Conservation (phyloP, 2,113 vertebrate species). For the Petrocephalus zakoni region DNA sequence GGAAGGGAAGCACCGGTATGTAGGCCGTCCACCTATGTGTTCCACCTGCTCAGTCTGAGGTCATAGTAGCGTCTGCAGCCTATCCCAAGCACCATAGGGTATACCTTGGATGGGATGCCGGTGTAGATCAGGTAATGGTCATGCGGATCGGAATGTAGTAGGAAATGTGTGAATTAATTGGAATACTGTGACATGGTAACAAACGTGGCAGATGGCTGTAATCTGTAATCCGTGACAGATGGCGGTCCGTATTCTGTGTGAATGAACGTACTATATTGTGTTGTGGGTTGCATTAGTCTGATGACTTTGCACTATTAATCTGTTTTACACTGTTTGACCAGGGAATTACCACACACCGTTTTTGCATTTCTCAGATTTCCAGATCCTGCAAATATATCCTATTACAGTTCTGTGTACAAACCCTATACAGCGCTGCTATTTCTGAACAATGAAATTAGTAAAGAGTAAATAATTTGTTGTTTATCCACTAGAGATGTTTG, state of each 20-base stretch:
- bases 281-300: slow-evolving; percentile 2
- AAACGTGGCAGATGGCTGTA: neutral
- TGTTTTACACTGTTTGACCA: neutral
- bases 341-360: neutral
- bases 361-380: slow-evolving; percentile 6
- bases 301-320: slow-evolving; percentile 7
- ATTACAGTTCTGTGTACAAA: neutral
- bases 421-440: neutral
- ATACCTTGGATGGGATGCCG: neutral
- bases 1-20: neutral
- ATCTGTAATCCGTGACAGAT: slow-evolving; percentile 7
- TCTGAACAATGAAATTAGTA: neutral
- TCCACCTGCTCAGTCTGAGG: neutral
- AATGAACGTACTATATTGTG: slow-evolving; percentile 14
- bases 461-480: neutral
- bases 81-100: neutral
- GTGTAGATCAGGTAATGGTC: neutral
- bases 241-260: neutral
- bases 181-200: neutral
- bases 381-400: neutral
- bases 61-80: neutral
- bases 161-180: slow-evolving; percentile 4
- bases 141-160: neutral
- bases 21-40: neutral
- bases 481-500: neutral